These are phyloP conservation scores for Takifugu flavidus DNA, from an alignment of 2,113 vertebrate species.

Conservation along the genomic window DNA sequence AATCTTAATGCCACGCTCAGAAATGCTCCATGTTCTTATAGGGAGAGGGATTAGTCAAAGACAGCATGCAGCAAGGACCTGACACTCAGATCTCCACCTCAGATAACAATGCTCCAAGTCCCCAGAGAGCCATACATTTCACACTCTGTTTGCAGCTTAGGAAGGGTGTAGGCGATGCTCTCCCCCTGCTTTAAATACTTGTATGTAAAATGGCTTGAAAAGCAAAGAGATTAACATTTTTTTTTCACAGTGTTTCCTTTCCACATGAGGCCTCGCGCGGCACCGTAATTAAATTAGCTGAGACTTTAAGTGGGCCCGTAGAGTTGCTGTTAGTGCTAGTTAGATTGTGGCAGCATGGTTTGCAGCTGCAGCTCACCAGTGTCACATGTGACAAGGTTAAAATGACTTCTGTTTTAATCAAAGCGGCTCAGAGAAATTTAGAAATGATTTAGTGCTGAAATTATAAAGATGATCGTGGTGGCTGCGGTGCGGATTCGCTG, in stretches of 20 bases:
- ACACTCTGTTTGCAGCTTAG: slow-evolving; percentile 55
- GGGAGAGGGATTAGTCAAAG: slow-evolving; percentile 77
- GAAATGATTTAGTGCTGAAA: slow-evolving; percentile 5
- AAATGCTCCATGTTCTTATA: slow-evolving; percentile 70
- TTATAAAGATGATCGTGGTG: slow-evolving; percentile 15
- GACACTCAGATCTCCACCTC: slow-evolving; percentile 61
- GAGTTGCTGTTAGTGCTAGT: slow-evolving; percentile 42
- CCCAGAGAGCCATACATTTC: slow-evolving; percentile 52
- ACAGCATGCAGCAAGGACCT: slow-evolving; percentile 76
- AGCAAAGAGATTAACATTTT: slow-evolving; percentile 55
- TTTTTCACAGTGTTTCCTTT: slow-evolving; percentile 41
- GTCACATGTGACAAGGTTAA: slow-evolving; percentile 46
- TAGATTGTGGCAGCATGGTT: slow-evolving; percentile 54
- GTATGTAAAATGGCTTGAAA: slow-evolving; percentile 45
- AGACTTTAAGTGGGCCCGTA: slow-evolving; percentile 42
- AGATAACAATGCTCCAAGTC: slow-evolving; percentile 59
- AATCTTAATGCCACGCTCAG: slow-evolving; percentile 72
- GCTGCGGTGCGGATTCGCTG: slow-evolving; percentile 12
- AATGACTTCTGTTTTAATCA: slow-evolving; percentile 35
- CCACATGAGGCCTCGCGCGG: slow-evolving; percentile 36
- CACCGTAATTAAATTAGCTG: slow-evolving; percentile 57
- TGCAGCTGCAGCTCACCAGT: slow-evolving; percentile 55
- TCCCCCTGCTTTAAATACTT: slow-evolving; percentile 59
- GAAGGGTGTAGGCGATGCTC: slow-evolving; percentile 60
- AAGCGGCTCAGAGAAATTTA: slow-evolving; percentile 15